A percentile compares a stretch with the other conserved stretches of the same genome.
These are phyloP conservation scores for Picathartes gymnocephalus DNA, from an alignment of 2,113 vertebrate genomes.

Conservation along the genomic window DNA sequence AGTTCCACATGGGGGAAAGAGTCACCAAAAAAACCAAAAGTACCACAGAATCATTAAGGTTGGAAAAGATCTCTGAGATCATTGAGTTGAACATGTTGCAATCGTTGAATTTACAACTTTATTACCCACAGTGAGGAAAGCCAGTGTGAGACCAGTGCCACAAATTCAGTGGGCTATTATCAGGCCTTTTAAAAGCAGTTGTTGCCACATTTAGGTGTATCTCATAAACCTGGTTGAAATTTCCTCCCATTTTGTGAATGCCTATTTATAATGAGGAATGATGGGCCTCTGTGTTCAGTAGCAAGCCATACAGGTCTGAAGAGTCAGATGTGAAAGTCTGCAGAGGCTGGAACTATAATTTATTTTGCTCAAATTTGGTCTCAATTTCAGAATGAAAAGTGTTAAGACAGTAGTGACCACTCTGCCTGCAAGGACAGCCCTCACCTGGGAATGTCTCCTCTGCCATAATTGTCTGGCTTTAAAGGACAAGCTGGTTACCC, in stretches of 20 bases:
- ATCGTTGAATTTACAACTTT: background rate
- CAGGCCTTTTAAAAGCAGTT: background rate
- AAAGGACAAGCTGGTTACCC: background rate
- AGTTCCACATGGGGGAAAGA: background rate
- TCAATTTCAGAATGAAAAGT: background rate
- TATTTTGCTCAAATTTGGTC: background rate
- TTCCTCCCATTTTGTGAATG: background rate
- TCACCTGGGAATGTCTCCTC: background rate
- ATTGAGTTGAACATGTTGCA: background rate
- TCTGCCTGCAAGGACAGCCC: background rate
- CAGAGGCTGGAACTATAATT: background rate
- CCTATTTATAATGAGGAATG: background rate
- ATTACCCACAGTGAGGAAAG: background rate
- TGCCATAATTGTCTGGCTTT: background rate
- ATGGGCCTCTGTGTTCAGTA: background rate
- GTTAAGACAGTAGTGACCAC: background rate
- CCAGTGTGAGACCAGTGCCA: background rate
- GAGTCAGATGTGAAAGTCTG: background rate
- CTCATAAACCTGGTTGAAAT: background rate
- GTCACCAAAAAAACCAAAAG: background rate
- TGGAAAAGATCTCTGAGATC: background rate
- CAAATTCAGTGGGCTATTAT: background rate
- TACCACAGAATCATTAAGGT: background rate
- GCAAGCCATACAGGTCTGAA: background rate
- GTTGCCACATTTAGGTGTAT: background rate